phyloP scores from a whole-genome alignment of 2,113 vertebrate species.

The Pheucticus melanocephalus region DNA sequence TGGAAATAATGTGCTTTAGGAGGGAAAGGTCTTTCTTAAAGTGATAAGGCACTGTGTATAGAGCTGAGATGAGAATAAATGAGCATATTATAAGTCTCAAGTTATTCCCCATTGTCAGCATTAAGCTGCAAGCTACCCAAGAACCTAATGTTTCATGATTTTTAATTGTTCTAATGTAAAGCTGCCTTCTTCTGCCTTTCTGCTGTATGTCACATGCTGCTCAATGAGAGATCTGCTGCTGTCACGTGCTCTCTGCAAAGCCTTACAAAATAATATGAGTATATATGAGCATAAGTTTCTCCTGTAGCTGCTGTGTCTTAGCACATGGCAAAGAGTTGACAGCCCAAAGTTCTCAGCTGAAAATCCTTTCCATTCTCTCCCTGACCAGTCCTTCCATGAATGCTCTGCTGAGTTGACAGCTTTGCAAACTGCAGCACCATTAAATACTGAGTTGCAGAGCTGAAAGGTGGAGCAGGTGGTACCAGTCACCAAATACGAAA shows the following conservation, averaged over 20 bases:
- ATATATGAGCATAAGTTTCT: rapidly evolving
- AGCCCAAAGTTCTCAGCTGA: background rate
- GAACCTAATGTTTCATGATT: background rate
- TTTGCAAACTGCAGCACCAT: background rate
- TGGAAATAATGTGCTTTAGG: conserved; percentile 32
- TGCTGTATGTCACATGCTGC: rapidly evolving
- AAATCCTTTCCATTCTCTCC: background rate
- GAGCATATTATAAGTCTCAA: background rate
- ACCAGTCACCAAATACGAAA: background rate
- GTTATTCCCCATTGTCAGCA: background rate
- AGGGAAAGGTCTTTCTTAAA: background rate
- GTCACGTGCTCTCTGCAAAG: background rate
- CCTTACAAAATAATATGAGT: background rate
- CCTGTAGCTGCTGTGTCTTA: background rate
- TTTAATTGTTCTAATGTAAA: background rate
- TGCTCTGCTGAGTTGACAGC: background rate
- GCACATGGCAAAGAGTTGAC: background rate
- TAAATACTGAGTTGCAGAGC: background rate
- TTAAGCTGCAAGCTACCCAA: background rate
- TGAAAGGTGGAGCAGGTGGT: background rate
- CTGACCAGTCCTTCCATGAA: background rate
- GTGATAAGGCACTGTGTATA: background rate
- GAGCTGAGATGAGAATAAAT: background rate
- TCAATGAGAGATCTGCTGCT: background rate
- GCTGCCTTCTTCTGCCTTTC: background rate